Evolutionary conservation across 2,113 vertebrate genomes (phyloP).

Genomic region (Ophiodon elongatus): DNA sequence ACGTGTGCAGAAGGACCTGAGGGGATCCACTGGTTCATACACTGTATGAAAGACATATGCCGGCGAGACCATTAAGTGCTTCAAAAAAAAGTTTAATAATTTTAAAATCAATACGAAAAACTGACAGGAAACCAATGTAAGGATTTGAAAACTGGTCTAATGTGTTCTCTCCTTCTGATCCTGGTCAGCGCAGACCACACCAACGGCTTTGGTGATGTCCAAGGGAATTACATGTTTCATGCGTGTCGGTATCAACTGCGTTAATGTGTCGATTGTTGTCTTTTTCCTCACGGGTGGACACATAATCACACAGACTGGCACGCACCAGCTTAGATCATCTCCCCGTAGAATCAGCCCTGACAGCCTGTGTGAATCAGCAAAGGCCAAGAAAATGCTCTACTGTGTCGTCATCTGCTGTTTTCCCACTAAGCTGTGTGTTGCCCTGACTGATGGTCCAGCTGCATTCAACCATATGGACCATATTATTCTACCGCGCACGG

Average conservation of each 20-base stretch:
- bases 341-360: slow-evolving; percentile 9
- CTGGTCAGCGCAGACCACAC: not conserved
- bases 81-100: not conserved
- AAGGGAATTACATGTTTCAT: not conserved
- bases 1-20: not conserved
- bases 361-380: slow-evolving; percentile 41
- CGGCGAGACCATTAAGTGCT: not conserved
- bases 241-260: not conserved
- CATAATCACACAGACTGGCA: not conserved
- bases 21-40: not conserved
- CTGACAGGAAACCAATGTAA: not conserved
- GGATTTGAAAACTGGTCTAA: not conserved
- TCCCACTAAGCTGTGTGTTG: slow-evolving; percentile 40
- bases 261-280: not conserved
- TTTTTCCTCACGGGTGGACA: not conserved
- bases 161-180: not conserved
- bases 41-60: not conserved
- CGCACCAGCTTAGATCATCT: slow-evolving; percentile 36
- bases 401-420: slow-evolving; percentile 28
- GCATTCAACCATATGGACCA: slow-evolving; percentile 34
- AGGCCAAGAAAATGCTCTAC: slow-evolving; percentile 40
- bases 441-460: slow-evolving; percentile 57
- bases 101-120: not conserved
- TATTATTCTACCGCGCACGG: slow-evolving; percentile 42
- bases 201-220: too few species aligned